Conservation (phyloP, 1,140 invertebrate species). For the Drosophila truncata region DNA sequence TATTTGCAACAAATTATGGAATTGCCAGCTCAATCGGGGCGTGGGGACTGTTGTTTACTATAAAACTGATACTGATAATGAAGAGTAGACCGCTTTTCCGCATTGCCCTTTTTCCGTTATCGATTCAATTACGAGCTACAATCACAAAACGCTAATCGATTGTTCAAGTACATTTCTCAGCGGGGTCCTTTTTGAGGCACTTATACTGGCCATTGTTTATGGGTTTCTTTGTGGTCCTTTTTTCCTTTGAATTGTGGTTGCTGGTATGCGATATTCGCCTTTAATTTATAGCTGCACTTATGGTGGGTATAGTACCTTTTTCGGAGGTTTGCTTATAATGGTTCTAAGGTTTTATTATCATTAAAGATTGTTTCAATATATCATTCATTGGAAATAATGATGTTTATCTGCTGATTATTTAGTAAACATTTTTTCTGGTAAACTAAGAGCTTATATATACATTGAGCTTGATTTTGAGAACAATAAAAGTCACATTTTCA, state of each 20-base stretch:
- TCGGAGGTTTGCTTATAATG: neutral
- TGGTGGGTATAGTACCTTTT: neutral
- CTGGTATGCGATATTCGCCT: constrained; percentile 1
- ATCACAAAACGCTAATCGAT: constrained; percentile 17
- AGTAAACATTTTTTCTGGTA: neutral
- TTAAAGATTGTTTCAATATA: neutral
- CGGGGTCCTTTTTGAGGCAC: constrained; percentile 5
- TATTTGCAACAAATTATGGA: constrained; percentile 66
- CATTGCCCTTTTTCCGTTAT: constrained; percentile 31
- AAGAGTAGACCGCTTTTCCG: constrained; percentile 49
- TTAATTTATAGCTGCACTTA: constrained; percentile 2
- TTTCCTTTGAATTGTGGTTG: constrained; percentile 1
- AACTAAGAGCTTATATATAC: neutral
- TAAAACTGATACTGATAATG: constrained; percentile 49
- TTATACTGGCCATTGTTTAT: constrained; percentile 1
- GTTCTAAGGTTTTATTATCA: neutral
- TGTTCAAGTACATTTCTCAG: neutral
- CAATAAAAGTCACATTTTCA: neutral
- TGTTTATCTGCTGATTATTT: neutral
- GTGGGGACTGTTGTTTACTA: constrained; percentile 26
- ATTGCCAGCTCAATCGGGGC: constrained; percentile 21
- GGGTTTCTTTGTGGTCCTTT: constrained; percentile 13
- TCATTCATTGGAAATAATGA: neutral
- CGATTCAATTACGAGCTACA: constrained; percentile 25
- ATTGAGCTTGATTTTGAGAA: too few relatives aligned